phyloP scores from a whole-genome alignment of 2,113 vertebrate species.

The Microtus ochrogaster region DNA sequence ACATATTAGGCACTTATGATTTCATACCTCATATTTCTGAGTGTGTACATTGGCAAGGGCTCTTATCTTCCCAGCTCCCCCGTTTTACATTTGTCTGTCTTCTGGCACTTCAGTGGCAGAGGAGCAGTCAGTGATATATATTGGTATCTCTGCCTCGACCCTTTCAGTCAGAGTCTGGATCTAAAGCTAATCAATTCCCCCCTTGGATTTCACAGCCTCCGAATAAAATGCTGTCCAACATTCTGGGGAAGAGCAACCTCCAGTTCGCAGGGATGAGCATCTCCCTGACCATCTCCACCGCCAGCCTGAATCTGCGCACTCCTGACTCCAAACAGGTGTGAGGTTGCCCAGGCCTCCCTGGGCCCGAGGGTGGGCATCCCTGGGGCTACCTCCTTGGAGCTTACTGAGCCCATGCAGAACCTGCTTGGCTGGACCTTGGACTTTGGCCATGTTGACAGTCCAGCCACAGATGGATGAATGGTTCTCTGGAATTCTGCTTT shows the following conservation, averaged over 20 bases:
- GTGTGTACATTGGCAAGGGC: too few relatives aligned
- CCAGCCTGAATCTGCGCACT: slow-evolving; percentile 97
- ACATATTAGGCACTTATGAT: neutral
- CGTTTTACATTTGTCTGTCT: neutral
- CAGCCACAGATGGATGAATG: neutral
- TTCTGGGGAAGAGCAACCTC: slow-evolving; percentile 98
- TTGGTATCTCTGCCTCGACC: too few relatives aligned
- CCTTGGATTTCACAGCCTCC: slow-evolving; percentile 89
- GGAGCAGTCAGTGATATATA: neutral
- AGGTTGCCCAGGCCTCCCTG: neutral
- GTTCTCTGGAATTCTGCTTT: neutral
- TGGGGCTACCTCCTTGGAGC: accelerated
- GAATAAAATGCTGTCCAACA: slow-evolving; percentile 95
- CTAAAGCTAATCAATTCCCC: slow-evolving; percentile 59
- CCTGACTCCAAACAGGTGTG: slow-evolving; percentile 97
- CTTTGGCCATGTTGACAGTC: neutral
- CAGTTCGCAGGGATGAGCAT: slow-evolving; percentile 98
- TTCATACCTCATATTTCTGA: neutral
- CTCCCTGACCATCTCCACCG: slow-evolving; percentile 97
- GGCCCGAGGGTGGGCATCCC: neutral
- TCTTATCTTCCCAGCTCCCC: too few relatives aligned
- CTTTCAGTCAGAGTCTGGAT: neutral
- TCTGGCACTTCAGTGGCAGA: neutral
- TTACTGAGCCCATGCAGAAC: neutral
- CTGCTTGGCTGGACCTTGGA: neutral